Conservation (phyloP, 2,888 invertebrate genomes). For the Papilio protenor region DNA sequence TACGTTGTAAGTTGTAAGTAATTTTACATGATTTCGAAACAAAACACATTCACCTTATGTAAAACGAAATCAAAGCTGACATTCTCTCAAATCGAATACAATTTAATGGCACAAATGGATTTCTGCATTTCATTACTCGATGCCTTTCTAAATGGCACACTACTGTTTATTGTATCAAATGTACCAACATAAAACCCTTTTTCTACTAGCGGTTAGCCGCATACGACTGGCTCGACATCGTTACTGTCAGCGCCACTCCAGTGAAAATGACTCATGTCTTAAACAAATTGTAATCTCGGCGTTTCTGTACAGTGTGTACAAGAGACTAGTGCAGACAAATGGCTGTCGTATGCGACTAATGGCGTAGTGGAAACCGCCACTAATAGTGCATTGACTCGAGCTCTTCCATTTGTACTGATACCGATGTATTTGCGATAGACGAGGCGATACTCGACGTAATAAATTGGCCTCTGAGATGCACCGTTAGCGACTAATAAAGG, state of each 20-base stretch:
- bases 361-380: not conserved
- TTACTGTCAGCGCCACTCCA: not conserved
- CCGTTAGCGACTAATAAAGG: slow-evolving; percentile 69
- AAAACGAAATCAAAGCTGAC: slow-evolving; percentile 32
- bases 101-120: slow-evolving; percentile 28
- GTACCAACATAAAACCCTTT: slow-evolving; percentile 24
- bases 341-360: not conserved
- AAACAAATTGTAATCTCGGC: too few relatives aligned
- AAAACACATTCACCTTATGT: not conserved
- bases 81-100: slow-evolving; percentile 3
- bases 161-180: slow-evolving; percentile 48
- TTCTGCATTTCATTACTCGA: slow-evolving; percentile 40
- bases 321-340: not conserved
- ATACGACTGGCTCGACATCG: not conserved
- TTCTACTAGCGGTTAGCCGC: not conserved
- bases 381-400: slow-evolving; percentile 42
- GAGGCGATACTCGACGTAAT: slow-evolving; percentile 69
- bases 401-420: slow-evolving; percentile 60
- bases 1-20: not conserved
- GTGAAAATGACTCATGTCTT: not conserved
- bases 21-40: slow-evolving; percentile 20
- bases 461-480: slow-evolving; percentile 72
- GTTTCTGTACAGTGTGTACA: not conserved
- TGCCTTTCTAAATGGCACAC: slow-evolving; percentile 36
- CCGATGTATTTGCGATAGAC: slow-evolving; percentile 57